phyloP scores from a whole-genome alignment of 2,113 vertebrate genomes.

The Odobenus rosmarus region DNA sequence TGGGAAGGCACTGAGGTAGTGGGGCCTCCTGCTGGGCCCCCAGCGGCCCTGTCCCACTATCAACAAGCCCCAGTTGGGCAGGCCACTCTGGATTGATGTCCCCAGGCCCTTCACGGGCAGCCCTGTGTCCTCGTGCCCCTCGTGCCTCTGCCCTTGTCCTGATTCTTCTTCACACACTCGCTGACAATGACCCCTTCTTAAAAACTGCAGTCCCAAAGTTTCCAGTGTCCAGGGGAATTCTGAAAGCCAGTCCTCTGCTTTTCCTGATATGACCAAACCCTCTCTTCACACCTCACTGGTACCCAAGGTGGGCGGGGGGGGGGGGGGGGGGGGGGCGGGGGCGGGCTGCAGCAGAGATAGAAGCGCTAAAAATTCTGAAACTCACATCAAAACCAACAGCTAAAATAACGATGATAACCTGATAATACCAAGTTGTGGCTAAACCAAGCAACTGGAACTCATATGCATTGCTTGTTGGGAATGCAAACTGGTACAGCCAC shows the following conservation, averaged over 20 bases:
- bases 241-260: not conserved
- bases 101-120: not conserved
- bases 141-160: not conserved
- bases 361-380: not conserved
- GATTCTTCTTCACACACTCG: not conserved
- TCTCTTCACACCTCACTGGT: not conserved
- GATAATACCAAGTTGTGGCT: not conserved
- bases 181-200: not conserved
- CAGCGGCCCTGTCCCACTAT: not conserved
- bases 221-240: not conserved
- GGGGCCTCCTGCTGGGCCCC: not conserved
- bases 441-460: not conserved
- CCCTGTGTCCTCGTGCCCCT: not conserved
- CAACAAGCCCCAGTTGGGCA: not conserved
- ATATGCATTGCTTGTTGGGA: not conserved
- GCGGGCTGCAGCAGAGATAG: not conserved
- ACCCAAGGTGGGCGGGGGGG: not conserved
- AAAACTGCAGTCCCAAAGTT: not conserved
- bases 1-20: not conserved
- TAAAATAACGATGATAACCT: not conserved
- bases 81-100: not conserved
- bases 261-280: not conserved
- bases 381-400: not conserved
- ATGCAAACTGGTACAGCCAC: not conserved
- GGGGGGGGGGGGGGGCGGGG: fast-evolving